Percentiles rank a stretch among this genome's conserved stretches.
Evolutionary conservation across 2,797 vertebrate species (phyloP).

Genomic region (Acanthurus tractus): DNA sequence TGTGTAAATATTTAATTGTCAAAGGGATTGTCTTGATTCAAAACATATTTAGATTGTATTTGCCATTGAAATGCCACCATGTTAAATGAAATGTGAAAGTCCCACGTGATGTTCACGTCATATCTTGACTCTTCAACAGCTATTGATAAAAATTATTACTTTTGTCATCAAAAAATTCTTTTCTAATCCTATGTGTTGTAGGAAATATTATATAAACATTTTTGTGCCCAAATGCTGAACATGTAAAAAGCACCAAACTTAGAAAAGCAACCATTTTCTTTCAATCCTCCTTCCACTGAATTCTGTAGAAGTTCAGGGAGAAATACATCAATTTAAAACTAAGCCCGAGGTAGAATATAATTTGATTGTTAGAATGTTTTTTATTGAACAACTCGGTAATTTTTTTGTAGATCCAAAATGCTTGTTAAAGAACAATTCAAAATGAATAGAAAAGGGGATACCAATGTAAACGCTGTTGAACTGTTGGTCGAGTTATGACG

Average conservation of each 20-base stretch:
- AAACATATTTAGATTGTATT: constrained; percentile 78
- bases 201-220: too few species aligned
- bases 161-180: not conserved
- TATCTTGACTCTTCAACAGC: constrained; percentile 57
- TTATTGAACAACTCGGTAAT: constrained; percentile 5
- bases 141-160: not conserved
- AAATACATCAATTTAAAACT: not conserved
- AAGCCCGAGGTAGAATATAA: not conserved
- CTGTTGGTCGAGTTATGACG: constrained; percentile 56
- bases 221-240: too few species aligned
- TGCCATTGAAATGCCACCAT: constrained; percentile 78
- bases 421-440: not conserved
- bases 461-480: constrained; percentile 1
- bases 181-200: not conserved
- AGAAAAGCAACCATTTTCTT: too few species aligned
- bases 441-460: constrained; percentile 7
- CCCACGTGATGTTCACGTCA: constrained; percentile 49
- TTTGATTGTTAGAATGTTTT: not conserved
- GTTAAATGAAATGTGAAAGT: constrained; percentile 73
- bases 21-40: constrained; percentile 71
- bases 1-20: constrained; percentile 75
- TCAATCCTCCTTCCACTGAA: not conserved
- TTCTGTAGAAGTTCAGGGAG: not conserved
- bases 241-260: not conserved
- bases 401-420: not conserved